Evolutionary conservation across 2,888 invertebrate species (phyloP), one percentile per base, ranked within the genome.

Genomic region (Noctuana brunneofusca): DNA sequence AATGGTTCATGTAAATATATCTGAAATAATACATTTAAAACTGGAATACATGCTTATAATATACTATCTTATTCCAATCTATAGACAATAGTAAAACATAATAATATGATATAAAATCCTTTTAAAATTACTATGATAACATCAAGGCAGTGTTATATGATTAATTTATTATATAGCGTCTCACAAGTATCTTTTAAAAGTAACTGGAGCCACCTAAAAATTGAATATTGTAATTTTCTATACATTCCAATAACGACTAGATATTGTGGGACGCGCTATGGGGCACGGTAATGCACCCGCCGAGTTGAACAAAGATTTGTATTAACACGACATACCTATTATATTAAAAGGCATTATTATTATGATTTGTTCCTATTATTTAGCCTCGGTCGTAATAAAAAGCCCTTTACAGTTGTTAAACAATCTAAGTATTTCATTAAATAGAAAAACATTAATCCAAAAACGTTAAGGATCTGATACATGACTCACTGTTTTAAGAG

Each of bases 131-230:
- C 70, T 73, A 83, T 78, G 76, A 78, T 78, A 85, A 83, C 81
- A 81, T 81, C 83, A 85, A 86, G 87, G 87, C 86, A 87, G 86
- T 86, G 84, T 80, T 85, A 78, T 75, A 81, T 80, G 79, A 48
- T 48, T 5, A 35, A n/a, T 35, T n/a, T 35, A 27, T 27, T n/a
- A 16, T 8, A 38, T 38, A 3, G 38, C 14, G 12, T 38, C 38
- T 38, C 38, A 38, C 38, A 38, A 38, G 14, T 38, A 38, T 16
- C 38, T 8, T 1, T 4, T 27, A 4, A n/a, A 12, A 35, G n/a
- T 30, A 30, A 30, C 11, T 30, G 11, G 11, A 30, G 11, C 11
- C 11, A 11, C n/a, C n/a, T 35, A 0, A 3, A n/a, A 35, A 35
- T 35, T 35, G n/a, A n/a, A 35, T 5, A 2, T 12, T n/a, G 32